A percentile compares a stretch with the other conserved stretches of the same genome.
Conservation (phyloP, 2,797 vertebrate genomes). For the Lutra lutra region DNA sequence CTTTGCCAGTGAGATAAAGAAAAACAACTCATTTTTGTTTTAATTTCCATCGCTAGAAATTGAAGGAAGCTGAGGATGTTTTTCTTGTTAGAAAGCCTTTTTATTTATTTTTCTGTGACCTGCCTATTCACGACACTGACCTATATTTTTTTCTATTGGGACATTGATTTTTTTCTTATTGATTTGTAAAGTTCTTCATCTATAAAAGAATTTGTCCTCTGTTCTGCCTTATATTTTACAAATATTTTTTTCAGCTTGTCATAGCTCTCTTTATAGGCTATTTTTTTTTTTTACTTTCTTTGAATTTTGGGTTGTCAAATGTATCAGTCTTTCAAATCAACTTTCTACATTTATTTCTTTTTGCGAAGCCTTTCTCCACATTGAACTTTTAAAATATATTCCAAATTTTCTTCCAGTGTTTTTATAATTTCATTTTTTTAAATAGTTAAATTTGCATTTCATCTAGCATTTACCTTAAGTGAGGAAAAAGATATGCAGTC, state of each 20-base stretch:
- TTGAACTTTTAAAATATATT: background rate
- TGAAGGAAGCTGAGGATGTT: background rate
- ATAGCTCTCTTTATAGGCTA: background rate
- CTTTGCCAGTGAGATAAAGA: background rate
- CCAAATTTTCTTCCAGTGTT: background rate
- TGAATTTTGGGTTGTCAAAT: background rate
- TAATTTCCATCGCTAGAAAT: background rate
- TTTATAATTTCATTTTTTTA: background rate
- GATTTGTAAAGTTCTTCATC: background rate
- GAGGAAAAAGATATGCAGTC: background rate
- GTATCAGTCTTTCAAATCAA: background rate
- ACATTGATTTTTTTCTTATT: background rate
- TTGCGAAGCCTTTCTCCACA: background rate
- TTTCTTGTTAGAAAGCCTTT: conserved; percentile 10
- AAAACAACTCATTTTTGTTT: background rate
- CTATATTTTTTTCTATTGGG: background rate
- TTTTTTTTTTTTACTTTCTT: background rate
- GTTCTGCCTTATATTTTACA: background rate
- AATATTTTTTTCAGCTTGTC: background rate
- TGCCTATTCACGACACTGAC: background rate
- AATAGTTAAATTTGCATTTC: background rate
- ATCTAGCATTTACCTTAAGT: background rate
- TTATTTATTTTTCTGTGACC: background rate
- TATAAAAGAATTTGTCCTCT: background rate
- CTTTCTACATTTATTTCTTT: conserved; percentile 6